Percentiles rank a stretch among this genome's conserved stretches.
phyloP scores from a whole-genome alignment of 2,113 vertebrate genomes.

The Elanoides forficatus region DNA sequence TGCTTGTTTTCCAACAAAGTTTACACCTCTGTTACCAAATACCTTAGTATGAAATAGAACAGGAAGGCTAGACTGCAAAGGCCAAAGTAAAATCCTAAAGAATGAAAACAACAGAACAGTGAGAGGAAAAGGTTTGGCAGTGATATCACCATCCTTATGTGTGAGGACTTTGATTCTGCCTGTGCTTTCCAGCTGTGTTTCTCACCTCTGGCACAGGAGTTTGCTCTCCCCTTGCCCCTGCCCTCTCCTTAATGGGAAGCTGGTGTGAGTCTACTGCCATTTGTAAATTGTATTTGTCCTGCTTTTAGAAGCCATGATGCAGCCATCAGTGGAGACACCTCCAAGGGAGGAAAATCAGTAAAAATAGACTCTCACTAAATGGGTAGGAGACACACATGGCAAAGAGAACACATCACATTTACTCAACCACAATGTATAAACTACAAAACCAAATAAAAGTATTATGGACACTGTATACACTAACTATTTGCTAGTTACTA shows the following conservation, averaged over 20 bases:
- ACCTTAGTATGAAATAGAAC: not conserved
- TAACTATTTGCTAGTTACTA: not conserved
- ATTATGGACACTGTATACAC: not conserved
- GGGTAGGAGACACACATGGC: not conserved
- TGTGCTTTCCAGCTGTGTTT: not conserved
- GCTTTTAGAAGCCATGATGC: not conserved
- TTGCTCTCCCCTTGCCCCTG: not conserved
- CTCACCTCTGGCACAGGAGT: not conserved
- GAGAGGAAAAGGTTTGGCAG: not conserved
- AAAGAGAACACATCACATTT: not conserved
- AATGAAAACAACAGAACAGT: not conserved
- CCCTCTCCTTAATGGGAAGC: not conserved
- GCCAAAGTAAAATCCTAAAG: not conserved
- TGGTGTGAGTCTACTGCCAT: not conserved
- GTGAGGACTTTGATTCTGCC: not conserved
- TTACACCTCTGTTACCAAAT: not conserved
- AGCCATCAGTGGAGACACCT: not conserved
- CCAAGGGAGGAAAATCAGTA: not conserved
- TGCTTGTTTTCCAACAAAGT: not conserved
- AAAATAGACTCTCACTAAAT: not conserved
- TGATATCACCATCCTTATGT: not conserved
- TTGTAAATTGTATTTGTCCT: not conserved
- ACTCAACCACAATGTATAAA: not conserved
- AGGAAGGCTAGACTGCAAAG: not conserved
- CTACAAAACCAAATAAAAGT: not conserved